Conservation (phyloP, 2,888 invertebrate genomes). For the Chymomyza procnemis region DNA sequence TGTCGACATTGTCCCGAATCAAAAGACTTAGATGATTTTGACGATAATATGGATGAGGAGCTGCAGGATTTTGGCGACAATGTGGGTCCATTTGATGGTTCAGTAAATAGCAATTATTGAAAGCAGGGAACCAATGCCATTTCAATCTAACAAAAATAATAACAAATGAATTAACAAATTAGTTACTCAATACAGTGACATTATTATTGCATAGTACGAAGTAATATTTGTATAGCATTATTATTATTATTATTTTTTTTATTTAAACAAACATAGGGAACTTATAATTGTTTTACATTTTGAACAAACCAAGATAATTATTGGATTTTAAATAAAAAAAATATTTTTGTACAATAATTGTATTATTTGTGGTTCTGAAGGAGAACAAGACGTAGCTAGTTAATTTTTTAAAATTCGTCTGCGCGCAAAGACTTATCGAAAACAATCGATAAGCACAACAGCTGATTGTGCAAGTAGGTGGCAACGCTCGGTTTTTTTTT, state of each 20-base stretch:
- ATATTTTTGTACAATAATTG: neutral
- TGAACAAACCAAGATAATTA: slow-evolving; percentile 37
- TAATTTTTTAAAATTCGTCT: slow-evolving; percentile 6
- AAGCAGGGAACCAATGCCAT: slow-evolving; percentile 49
- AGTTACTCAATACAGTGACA: slow-evolving; percentile 69
- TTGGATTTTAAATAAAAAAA: slow-evolving; percentile 24
- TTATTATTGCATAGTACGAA: slow-evolving; percentile 70
- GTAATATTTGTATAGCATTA: slow-evolving; percentile 70
- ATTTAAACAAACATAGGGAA: slow-evolving; percentile 14
- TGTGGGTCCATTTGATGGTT: slow-evolving; percentile 79
- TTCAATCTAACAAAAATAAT: slow-evolving; percentile 21
- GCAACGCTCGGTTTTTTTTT: slow-evolving; percentile 37
- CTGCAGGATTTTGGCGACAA: slow-evolving; percentile 82
- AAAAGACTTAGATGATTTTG: slow-evolving; percentile 81
- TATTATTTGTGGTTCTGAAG: too few species aligned
- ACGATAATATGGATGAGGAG: slow-evolving; percentile 75
- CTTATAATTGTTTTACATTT: slow-evolving; percentile 52
- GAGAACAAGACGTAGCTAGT: too few species aligned
- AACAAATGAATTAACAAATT: slow-evolving; percentile 56
- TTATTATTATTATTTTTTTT: slow-evolving; percentile 52
- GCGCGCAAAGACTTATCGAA: neutral
- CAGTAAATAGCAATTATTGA: slow-evolving; percentile 74
- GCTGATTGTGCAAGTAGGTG: slow-evolving; percentile 51
- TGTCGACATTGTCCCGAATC: slow-evolving; percentile 83
- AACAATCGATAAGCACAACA: slow-evolving; percentile 36